Conservation (phyloP, 2,888 invertebrate genomes). For the Conus canariensis region DNA sequence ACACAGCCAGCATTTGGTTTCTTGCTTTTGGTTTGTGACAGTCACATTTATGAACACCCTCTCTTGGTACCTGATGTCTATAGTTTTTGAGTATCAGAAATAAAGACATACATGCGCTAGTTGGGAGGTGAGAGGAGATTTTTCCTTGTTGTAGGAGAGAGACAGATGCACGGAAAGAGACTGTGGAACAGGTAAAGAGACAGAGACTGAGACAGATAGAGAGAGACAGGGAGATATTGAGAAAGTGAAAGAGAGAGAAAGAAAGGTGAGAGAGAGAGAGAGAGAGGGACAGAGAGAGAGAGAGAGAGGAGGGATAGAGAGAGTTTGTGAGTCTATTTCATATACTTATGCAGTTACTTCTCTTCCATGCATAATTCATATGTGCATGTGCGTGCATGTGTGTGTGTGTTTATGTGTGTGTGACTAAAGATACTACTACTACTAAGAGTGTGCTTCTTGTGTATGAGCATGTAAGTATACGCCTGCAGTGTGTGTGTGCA, state of each 20-base stretch:
- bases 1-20: not conserved
- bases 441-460: not conserved
- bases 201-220: not conserved
- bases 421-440: not conserved
- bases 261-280: not conserved
- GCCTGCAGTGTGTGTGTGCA: not conserved
- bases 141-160: not conserved
- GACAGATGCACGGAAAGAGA: not conserved
- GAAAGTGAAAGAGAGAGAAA: not conserved
- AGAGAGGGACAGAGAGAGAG: not conserved
- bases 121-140: too few relatives aligned
- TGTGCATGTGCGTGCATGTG: constrained; percentile 21
- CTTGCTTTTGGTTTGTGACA: not conserved
- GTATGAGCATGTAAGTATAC: not conserved
- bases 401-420: constrained; percentile 24
- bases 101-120: too few relatives aligned
- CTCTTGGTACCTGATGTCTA: not conserved
- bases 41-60: not conserved
- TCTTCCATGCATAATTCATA: not conserved
- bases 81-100: not conserved
- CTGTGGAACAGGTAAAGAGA: not conserved
- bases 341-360: not conserved
- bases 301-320: not conserved
- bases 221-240: not conserved
- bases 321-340: not conserved